A percentile compares a stretch with the other conserved stretches of the same genome.
These are phyloP conservation scores for Opisthograptis luteolata DNA, from an alignment of 2,888 invertebrate species.

Conservation along the genomic window DNA sequence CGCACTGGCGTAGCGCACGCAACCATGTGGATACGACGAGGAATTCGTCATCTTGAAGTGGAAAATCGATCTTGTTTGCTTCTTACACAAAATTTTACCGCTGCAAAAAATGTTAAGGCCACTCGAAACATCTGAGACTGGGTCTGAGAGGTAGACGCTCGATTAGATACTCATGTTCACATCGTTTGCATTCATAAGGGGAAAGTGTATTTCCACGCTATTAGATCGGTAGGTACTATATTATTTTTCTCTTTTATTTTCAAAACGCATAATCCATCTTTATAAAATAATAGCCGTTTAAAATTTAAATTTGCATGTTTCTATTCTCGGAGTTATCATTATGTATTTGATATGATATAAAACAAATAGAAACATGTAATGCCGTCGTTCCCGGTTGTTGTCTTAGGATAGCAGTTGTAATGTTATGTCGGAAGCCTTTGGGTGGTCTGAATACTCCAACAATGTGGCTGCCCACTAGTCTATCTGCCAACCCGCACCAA, in stretches of 20 bases:
- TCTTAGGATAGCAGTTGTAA: too few relatives aligned
- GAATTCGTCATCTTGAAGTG: slow-evolving; percentile 43
- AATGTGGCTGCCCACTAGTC: too few relatives aligned
- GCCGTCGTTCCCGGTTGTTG: too few relatives aligned
- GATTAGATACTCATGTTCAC: slow-evolving; percentile 19
- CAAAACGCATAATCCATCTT: too few relatives aligned
- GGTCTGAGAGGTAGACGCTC: slow-evolving; percentile 3
- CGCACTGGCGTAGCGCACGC: slow-evolving; percentile 12
- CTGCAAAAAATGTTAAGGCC: slow-evolving; percentile 7
- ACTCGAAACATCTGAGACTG: slow-evolving; percentile 14
- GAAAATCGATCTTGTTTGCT: slow-evolving; percentile 57
- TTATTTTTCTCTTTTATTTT: not conserved
- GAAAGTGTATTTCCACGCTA: slow-evolving; percentile 20
- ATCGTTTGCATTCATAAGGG: slow-evolving; percentile 23
- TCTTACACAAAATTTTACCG: slow-evolving; percentile 38
- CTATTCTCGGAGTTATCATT: too few relatives aligned
- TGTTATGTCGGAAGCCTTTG: too few relatives aligned
- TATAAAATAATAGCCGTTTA: not conserved
- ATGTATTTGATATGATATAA: too few relatives aligned
- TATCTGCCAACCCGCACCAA: too few relatives aligned
- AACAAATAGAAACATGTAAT: too few relatives aligned
- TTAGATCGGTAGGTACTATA: slow-evolving; percentile 5
- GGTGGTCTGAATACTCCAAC: too few relatives aligned
- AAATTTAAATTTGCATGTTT: too few relatives aligned
- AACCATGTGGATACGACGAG: slow-evolving; percentile 21